A percentile compares a stretch with the other conserved stretches of the same genome.
These are phyloP conservation scores for Nemapogon koenigi DNA, from an alignment of 2,888 invertebrate species.

Conservation along the genomic window DNA sequence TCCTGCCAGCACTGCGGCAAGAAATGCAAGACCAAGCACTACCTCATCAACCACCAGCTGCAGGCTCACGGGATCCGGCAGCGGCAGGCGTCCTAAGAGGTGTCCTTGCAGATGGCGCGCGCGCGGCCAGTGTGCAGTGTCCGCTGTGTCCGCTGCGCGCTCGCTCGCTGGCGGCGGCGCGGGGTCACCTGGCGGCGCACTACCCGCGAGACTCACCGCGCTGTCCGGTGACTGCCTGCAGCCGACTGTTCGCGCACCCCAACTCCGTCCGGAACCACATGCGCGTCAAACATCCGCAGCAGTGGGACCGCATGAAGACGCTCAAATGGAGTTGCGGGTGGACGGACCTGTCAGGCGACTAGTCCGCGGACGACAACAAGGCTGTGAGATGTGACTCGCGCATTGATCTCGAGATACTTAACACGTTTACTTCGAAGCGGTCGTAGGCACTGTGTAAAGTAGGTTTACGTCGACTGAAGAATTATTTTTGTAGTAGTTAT, in stretches of 20 bases:
- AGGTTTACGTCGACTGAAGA: conserved; percentile 58
- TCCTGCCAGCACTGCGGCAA: conserved; percentile 77
- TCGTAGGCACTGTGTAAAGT: not conserved
- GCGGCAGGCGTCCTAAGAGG: conserved; percentile 62
- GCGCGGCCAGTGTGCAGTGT: conserved; percentile 59
- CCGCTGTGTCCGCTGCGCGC: conserved; percentile 76
- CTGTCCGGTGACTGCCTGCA: conserved; percentile 80
- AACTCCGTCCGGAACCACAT: conserved; percentile 89
- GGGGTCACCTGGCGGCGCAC: conserved; percentile 80
- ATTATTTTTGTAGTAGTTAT: conserved; percentile 62
- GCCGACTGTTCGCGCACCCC: conserved; percentile 79
- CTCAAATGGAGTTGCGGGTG: conserved; percentile 74
- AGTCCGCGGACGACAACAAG: conserved; percentile 15
- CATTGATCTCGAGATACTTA: not conserved
- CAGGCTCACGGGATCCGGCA: conserved; percentile 78
- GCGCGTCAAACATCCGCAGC: conserved; percentile 80
- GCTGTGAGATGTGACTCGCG: conserved; percentile 24
- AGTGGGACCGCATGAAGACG: conserved; percentile 86
- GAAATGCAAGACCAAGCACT: conserved; percentile 78
- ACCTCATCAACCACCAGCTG: conserved; percentile 77
- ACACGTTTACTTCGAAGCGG: not conserved
- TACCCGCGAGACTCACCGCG: conserved; percentile 85
- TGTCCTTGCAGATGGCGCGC: conserved; percentile 22
- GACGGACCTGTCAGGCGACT: conserved; percentile 44
- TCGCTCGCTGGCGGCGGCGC: conserved; percentile 70